These are phyloP conservation scores for Drosophila paracracens DNA, from an alignment of 2,888 invertebrate genomes.

Conservation along the genomic window DNA sequence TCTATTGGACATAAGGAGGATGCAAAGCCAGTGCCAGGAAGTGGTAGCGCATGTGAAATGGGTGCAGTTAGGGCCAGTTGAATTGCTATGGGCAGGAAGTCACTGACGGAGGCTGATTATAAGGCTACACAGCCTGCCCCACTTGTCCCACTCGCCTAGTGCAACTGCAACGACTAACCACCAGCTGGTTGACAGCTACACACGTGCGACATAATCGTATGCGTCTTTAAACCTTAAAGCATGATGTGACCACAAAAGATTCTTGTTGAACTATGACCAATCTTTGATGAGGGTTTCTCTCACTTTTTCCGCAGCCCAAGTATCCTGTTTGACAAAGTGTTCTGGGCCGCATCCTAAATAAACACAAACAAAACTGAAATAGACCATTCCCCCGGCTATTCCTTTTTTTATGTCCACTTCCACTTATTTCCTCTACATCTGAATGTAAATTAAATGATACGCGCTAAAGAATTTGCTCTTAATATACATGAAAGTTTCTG, in stretches of 20 bases:
- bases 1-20: conserved; percentile 59
- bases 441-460: conserved; percentile 56
- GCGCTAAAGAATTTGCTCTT: conserved; percentile 41
- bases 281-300: neutral
- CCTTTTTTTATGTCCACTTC: conserved; percentile 46
- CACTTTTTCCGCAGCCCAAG: conserved; percentile 15
- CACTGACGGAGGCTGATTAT: conserved; percentile 46
- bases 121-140: conserved; percentile 8
- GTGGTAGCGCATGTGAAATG: conserved; percentile 37
- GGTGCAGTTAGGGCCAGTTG: conserved; percentile 17
- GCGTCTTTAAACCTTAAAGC: conserved; percentile 28
- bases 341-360: conserved; percentile 58
- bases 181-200: conserved; percentile 3
- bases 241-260: neutral
- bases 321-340: conserved; percentile 43
- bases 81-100: conserved; percentile 32
- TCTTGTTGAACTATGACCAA: conserved; percentile 17
- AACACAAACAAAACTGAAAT: conserved; percentile 34
- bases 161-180: conserved; percentile 23
- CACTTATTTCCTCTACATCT: conserved; percentile 56
- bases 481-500: conserved; percentile 17
- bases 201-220: conserved; percentile 26
- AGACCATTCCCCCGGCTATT: neutral
- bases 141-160: conserved; percentile 1
- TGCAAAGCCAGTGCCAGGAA: conserved; percentile 61